These are phyloP conservation scores for Rallus crepitans DNA, from an alignment of 2,797 vertebrate genomes.

Conservation along the genomic window DNA sequence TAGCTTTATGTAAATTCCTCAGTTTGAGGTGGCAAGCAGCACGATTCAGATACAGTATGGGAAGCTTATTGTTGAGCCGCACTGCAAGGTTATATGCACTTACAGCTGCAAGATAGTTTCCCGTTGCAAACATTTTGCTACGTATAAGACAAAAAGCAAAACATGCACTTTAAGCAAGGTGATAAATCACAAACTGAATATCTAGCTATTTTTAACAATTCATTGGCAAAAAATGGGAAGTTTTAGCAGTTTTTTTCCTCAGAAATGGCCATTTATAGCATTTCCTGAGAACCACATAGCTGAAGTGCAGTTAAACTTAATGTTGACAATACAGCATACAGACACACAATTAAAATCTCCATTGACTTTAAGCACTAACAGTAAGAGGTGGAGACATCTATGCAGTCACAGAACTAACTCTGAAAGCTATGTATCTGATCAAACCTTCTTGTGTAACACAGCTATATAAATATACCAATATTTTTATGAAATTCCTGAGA, in stretches of 20 bases:
- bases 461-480: neutral
- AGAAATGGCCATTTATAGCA: neutral
- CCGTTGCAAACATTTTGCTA: constrained; percentile 88
- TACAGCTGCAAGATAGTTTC: constrained; percentile 88
- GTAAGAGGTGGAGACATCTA: neutral
- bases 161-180: neutral
- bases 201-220: neutral
- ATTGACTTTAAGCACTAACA: neutral
- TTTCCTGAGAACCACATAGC: neutral
- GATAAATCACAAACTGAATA: neutral
- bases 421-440: neutral
- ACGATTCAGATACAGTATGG: constrained; percentile 90
- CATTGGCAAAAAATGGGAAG: neutral
- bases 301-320: neutral
- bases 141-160: constrained; percentile 46
- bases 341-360: neutral
- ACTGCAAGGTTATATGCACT: constrained; percentile 91
- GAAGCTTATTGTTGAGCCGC: constrained; percentile 84
- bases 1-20: constrained; percentile 91
- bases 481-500: neutral
- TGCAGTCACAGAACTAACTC: neutral
- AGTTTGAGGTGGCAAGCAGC: constrained; percentile 95
- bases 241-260: neutral
- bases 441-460: neutral
- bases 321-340: neutral